Conservation (phyloP, 2,797 vertebrate species). For the Falco columbarius region DNA sequence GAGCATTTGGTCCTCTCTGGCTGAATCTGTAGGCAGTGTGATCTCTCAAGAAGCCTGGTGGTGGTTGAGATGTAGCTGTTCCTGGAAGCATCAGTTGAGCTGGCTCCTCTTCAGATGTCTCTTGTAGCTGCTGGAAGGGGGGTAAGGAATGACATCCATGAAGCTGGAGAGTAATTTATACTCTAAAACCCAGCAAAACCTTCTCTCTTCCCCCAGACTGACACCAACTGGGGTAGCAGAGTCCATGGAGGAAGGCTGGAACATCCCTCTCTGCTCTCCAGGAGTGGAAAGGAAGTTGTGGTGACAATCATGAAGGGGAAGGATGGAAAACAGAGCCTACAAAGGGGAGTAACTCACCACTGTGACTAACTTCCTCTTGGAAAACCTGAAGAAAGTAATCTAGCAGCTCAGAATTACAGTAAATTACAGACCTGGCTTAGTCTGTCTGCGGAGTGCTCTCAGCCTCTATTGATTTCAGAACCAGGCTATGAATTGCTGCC, state of each 20-base stretch:
- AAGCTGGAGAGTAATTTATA: neutral
- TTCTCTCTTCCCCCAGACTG: neutral
- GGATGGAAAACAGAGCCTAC: neutral
- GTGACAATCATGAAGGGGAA: neutral
- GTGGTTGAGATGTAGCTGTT: neutral
- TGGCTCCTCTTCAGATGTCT: neutral
- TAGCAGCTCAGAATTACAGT: constrained; percentile 38
- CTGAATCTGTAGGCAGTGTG: neutral
- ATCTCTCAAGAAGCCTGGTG: neutral
- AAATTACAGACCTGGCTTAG: constrained; percentile 42
- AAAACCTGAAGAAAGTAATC: neutral
- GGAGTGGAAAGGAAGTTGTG: neutral
- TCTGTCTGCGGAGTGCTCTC: constrained; percentile 26
- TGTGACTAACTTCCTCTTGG: neutral
- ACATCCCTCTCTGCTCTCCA: neutral
- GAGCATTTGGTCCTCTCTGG: neutral
- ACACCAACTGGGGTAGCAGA: neutral
- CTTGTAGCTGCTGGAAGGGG: neutral
- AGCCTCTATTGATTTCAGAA: constrained; percentile 43
- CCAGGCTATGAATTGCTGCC: constrained; percentile 33
- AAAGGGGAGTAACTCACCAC: neutral
- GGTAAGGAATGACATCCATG: neutral
- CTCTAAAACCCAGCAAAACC: neutral
- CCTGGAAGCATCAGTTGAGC: neutral
- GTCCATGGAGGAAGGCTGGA: neutral